These are phyloP conservation scores for Drosophila kohkoa DNA, from an alignment of 1,140 invertebrate genomes.

Conservation along the genomic window DNA sequence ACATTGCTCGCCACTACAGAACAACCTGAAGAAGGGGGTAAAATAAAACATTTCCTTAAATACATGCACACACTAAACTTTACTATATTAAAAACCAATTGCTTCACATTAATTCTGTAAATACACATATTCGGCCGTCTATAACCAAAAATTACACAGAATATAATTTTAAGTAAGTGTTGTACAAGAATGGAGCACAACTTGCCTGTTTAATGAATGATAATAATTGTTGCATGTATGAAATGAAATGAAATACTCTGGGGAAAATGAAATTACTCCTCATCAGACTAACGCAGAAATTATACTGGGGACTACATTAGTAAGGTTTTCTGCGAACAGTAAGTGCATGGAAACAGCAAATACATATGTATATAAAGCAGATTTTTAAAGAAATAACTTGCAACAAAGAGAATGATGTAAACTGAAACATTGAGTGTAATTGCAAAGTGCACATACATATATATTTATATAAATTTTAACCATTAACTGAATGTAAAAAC, in stretches of 20 bases:
- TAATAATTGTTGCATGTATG: neutral
- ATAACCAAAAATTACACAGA: constrained; percentile 11
- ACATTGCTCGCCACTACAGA: constrained; percentile 70
- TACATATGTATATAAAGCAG: too few relatives aligned
- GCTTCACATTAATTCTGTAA: constrained; percentile 22
- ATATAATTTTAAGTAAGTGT: neutral
- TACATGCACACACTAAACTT: constrained; percentile 11
- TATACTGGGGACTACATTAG: too few relatives aligned
- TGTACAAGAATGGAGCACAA: neutral
- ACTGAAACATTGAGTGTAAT: too few relatives aligned
- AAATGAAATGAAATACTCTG: neutral
- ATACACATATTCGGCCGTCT: constrained; percentile 5
- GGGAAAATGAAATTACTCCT: too few relatives aligned
- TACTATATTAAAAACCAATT: neutral
- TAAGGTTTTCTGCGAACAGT: too few relatives aligned
- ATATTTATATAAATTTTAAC: too few relatives aligned
- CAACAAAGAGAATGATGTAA: too few relatives aligned
- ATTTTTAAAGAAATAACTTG: too few relatives aligned
- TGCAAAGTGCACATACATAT: too few relatives aligned
- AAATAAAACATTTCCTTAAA: constrained; percentile 44
- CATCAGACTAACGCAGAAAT: too few relatives aligned
- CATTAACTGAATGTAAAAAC: constrained; percentile 1
- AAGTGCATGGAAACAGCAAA: too few relatives aligned
- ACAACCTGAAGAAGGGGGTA: constrained; percentile 76
- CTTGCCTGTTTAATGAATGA: neutral